Evolutionary conservation across 2,797 vertebrate species (phyloP), one percentile per base, ranked within the genome.

Genomic region (Anableps anableps): DNA sequence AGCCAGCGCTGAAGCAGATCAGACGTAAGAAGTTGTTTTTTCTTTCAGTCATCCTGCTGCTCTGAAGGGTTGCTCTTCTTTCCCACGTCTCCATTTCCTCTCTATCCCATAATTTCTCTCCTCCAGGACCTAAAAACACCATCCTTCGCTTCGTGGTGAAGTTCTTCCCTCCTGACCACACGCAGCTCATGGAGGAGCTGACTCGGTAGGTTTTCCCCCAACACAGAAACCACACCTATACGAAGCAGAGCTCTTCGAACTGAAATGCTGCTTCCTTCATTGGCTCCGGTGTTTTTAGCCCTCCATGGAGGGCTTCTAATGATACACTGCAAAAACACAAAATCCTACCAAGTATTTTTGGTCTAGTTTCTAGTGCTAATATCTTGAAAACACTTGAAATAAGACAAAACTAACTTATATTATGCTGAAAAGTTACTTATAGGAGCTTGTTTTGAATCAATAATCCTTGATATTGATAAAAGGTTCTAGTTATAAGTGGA

Each of bases 101-200:
- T 66, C 43, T 51, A n/a, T 64, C 79, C 38, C 45, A 17, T 82
- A 45, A 38, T 73, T 75, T 84, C 26, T 74, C 62, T 77, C 78
- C 85, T 45, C 17, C 88, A 99, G 98, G 98, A 88, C 98, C 98
- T n/a, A 99, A 98, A 91, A 97, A 98, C 26, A 95, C 97, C 78
- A 95, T 98, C 86, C 95, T 99, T 70, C 97, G 97, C 66, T 99
- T 99, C 75, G 98, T 98, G 92, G 99, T 99, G 92, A 99, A 99
- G 92, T 99, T 99, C 93, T 99, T 99, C 90, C 98, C 98, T 53
- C 97, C 97, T 47, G 99, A 99, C 93, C 98, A 98, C 1, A 96
- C 97, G 23, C 97, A 99, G 84, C 95, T 99, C 80, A 95, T 97
- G 94, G 98, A 99, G 92, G 98, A 99, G 85, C 95, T 99, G 88